Conservation (phyloP, 2,113 vertebrate genomes). For the Beaufortia kweichowensis region DNA sequence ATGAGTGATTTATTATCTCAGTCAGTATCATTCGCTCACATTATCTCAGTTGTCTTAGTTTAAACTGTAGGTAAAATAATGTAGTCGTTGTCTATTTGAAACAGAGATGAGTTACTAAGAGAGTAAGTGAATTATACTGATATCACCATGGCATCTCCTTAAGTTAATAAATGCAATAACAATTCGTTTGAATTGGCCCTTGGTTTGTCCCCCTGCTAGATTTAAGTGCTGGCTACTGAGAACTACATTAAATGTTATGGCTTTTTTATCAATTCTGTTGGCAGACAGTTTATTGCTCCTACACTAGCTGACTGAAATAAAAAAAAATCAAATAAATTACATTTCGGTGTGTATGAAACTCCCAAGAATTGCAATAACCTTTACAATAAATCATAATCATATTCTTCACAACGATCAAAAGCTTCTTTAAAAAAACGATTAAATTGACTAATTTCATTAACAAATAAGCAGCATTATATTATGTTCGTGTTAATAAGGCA, state of each 20-base stretch:
- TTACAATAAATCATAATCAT: background rate
- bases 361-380: background rate
- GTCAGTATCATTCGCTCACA: too few relatives aligned
- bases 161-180: background rate
- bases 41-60: background rate
- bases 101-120: background rate
- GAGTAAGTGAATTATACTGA: background rate
- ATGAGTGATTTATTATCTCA: background rate
- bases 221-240: background rate
- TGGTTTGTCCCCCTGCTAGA: slow-evolving; percentile 11
- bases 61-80: background rate
- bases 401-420: background rate
- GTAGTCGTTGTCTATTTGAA: background rate
- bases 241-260: slow-evolving; percentile 4
- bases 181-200: slow-evolving; percentile 2
- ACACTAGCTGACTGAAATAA: background rate
- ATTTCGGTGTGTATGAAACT: background rate
- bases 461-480: background rate
- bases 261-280: background rate
- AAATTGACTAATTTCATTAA: too few relatives aligned
- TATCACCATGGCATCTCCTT: background rate
- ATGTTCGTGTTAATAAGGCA: background rate
- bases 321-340: background rate
- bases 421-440: too few relatives aligned
- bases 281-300: background rate